Percentiles rank a stretch among this genome's conserved stretches.
These are phyloP conservation scores for Leptinotarsa defecta DNA, from an alignment of 1,140 invertebrate species.

Conservation along the genomic window DNA sequence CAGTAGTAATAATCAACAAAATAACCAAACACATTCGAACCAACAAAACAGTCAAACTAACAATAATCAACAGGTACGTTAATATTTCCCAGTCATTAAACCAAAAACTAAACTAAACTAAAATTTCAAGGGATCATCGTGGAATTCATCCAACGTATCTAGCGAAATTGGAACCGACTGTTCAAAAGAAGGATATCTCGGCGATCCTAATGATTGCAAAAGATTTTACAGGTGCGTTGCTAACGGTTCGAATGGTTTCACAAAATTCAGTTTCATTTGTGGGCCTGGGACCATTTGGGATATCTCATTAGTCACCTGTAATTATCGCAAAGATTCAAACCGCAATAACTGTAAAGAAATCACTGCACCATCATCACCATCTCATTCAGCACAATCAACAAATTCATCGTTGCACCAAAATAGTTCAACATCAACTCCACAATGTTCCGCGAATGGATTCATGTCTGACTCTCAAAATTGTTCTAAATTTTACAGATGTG, in stretches of 20 bases:
- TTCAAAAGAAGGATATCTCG: constrained; percentile 60
- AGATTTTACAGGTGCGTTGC: constrained; percentile 79
- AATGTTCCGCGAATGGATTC: constrained; percentile 63
- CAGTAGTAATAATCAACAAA: constrained; percentile 19
- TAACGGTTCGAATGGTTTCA: constrained; percentile 38
- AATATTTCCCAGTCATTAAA: constrained; percentile 7
- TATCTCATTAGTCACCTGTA: constrained; percentile 66
- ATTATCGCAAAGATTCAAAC: constrained; percentile 64
- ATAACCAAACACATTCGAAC: constrained; percentile 1
- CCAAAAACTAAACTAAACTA: not conserved
- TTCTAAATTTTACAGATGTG: constrained; percentile 71
- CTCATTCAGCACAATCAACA: not conserved
- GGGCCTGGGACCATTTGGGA: constrained; percentile 73
- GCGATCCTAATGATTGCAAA: constrained; percentile 70
- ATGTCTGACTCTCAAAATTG: constrained; percentile 64
- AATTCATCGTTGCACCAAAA: not conserved
- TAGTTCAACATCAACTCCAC: constrained; percentile 24
- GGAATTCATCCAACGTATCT: constrained; percentile 26
- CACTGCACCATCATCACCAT: constrained; percentile 21
- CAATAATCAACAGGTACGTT: constrained; percentile 25
- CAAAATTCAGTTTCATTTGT: constrained; percentile 68
- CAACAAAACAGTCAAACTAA: constrained; percentile 31
- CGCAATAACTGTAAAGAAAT: constrained; percentile 56
- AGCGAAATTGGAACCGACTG: constrained; percentile 33
- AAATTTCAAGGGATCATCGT: constrained; percentile 22